Evolutionary conservation across 1,140 invertebrate species (phyloP).

Genomic region (Schlechtendalia chinensis): DNA sequence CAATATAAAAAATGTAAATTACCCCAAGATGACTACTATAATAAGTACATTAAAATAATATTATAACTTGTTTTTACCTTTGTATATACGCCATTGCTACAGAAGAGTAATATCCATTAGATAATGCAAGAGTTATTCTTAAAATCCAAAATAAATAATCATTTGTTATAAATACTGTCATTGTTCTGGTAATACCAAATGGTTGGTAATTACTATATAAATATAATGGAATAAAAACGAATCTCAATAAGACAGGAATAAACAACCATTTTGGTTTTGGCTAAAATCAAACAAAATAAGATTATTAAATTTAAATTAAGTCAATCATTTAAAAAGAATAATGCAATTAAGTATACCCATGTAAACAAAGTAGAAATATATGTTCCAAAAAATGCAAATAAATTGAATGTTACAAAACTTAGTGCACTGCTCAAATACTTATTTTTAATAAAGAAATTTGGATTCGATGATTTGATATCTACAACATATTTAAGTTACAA

Average conservation of each 20-base stretch:
- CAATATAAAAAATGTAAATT: too few species aligned
- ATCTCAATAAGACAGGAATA: slow-evolving; percentile 75
- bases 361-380: slow-evolving; percentile 73
- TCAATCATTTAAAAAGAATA: slow-evolving; percentile 50
- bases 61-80: slow-evolving; percentile 63
- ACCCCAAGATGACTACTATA: too few species aligned
- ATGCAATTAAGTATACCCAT: slow-evolving; percentile 64
- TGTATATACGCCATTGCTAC: slow-evolving; percentile 97
- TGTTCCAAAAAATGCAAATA: slow-evolving; percentile 90
- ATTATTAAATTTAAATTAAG: slow-evolving; percentile 10
- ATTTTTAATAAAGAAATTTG: slow-evolving; percentile 64
- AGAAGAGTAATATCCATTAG: slow-evolving; percentile 88
- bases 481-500: slow-evolving; percentile 53
- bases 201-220: slow-evolving; percentile 87
- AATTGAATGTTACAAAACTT: slow-evolving; percentile 93
- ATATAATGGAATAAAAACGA: slow-evolving; percentile 86
- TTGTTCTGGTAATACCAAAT: slow-evolving; percentile 57
- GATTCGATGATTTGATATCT: slow-evolving; percentile 62
- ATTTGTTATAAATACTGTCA: slow-evolving; percentile 74
- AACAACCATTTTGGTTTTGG: slow-evolving; percentile 77
- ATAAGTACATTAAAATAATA: too few species aligned
- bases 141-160: slow-evolving; percentile 83
- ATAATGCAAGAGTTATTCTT: slow-evolving; percentile 74
- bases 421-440: slow-evolving; percentile 73
- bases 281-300: slow-evolving; percentile 61